Base-by-base conservation (phyloP, 2,113 vertebrate genomes). In the Lipotes vexillifer region DNA sequence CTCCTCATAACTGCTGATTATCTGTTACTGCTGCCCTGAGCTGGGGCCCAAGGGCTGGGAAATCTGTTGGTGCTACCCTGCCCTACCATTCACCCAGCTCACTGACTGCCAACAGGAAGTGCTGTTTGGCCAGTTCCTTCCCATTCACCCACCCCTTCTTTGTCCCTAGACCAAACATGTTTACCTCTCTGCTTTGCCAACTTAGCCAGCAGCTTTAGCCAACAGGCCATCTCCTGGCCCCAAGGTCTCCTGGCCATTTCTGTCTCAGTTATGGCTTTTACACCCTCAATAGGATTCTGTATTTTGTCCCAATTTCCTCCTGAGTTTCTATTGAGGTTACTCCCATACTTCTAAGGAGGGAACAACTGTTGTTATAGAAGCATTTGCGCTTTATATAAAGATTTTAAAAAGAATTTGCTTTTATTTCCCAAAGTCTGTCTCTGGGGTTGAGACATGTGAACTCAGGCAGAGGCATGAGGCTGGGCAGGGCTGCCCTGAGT, bases 171-270 rank as follows among this genome's bases (percentile, higher is more conserved):
- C 92, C 96, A 97, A 95, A 83, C 83, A 2, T 95, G 90, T 97
- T 98, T 98, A 98, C 98, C 97, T 98, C 95, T 97, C 93, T 97
- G 93, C 97, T 98, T 96, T 38, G 75, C 98, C 13, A 0, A 90
- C 92, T 81, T 31, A 38, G 91, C 97, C 94, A 97, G 93, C 91
- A 97, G 0, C 93, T 96, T 98, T 96, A 55, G 1, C 92, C 66
- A 38, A 80, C 95, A 98, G 97, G 95, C 65, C 84, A 55, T 95
- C 33, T 90, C 77, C 49, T 82, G 92, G 75, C 91, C 93, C 95
- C 95, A 83, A 74, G 44, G 36, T 93, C 12, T 95, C 88, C 80
- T 88, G 85, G 84, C 87, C 74, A 71, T 90, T 77, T 96, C 68
- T 96, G 81, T 93, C 86, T 82, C 85, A 71, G 49, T 94, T 88